Evolutionary conservation across 1,140 invertebrate species (phyloP).

Genomic region (Meloidogyne chitwoodi): DNA sequence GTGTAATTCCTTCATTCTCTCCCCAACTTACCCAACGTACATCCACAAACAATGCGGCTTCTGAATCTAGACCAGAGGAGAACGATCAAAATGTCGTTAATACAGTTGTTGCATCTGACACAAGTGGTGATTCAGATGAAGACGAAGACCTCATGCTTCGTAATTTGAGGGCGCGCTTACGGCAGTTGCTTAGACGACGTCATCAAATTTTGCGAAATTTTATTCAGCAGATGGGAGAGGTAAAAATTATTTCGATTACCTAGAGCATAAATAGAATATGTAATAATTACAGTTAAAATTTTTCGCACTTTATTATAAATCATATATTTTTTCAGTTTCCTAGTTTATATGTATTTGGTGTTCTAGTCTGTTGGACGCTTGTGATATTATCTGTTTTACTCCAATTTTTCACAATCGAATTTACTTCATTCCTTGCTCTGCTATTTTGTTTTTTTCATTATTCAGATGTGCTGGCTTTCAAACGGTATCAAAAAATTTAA

Average conservation of each 20-base stretch:
- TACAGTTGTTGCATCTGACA: neutral
- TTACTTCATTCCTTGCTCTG: constrained; percentile 21
- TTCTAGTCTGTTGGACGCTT: constrained; percentile 11
- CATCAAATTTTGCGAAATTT: constrained; percentile 1
- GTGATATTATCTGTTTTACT: constrained; percentile 14
- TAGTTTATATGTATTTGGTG: constrained; percentile 15
- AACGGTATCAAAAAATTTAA: neutral
- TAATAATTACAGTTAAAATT: no score
- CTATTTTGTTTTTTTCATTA: constrained; percentile 26
- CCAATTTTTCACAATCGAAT: constrained; percentile 23
- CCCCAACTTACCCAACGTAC: neutral
- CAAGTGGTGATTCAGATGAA: neutral
- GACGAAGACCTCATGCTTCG: constrained; percentile 6
- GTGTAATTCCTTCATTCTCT: neutral
- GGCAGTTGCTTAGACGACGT: neutral
- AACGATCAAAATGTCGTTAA: neutral
- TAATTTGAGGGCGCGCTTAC: constrained; percentile 1
- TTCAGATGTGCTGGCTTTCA: constrained; percentile 20
- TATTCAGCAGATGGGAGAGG: constrained; percentile 7
- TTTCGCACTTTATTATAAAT: no score
- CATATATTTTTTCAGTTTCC: constrained; percentile 29
- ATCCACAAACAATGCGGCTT: neutral
- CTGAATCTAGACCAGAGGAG: neutral
- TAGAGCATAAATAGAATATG: no score
- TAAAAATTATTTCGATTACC: neutral